Evolutionary conservation across 1,140 invertebrate genomes (phyloP), one percentile per base, ranked within the genome.

Genomic region (Daktulosphaira vitifoliae): DNA sequence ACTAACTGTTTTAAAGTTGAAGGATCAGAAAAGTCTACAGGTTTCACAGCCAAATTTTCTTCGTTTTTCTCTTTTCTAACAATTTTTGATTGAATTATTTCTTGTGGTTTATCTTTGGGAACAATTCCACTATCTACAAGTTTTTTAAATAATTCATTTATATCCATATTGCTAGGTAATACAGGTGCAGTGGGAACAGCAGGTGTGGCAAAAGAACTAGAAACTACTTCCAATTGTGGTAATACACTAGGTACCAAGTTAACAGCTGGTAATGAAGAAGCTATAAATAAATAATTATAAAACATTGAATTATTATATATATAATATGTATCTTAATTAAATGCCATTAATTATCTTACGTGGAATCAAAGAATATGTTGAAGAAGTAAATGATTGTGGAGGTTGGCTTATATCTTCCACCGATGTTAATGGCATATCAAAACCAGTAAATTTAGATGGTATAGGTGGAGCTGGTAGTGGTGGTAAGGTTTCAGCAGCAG

Each of bases 91-190:
- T 75, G 77, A 5, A 76, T 73, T 51, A 79, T 76, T 68, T 78
- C 75, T 53, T 76, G 69, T 65, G 73, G 72, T 48, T 78, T 56
- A 13, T 77, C 69, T 13, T 72, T 66, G 26, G 75, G 79, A 42
- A 95, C 84, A 22, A 94, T 86, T n/a, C 91, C 92, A 22, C 85
- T 86, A 0, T 85, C 86, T 0, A 93, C 81, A 0, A 94, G 74
- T 73, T 89, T 90, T 67, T 87, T 84, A 71, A 92, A 90, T 20
- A 95, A 74, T 70, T 91, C 88, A 66, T 82, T 84, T 29, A 93
- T 85, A 72, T 92, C 87, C 0, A 90, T 73, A 52, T 81, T 79
- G 13, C 72, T 62, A 2, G 71, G 67, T 8, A 67, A 22, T 39
- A 44, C 26, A 8, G 22, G 22, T 20, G 11, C 2, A 13, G 65